Evolutionary conservation across 2,113 vertebrate species (phyloP).

Genomic region (Caranx melampygus): DNA sequence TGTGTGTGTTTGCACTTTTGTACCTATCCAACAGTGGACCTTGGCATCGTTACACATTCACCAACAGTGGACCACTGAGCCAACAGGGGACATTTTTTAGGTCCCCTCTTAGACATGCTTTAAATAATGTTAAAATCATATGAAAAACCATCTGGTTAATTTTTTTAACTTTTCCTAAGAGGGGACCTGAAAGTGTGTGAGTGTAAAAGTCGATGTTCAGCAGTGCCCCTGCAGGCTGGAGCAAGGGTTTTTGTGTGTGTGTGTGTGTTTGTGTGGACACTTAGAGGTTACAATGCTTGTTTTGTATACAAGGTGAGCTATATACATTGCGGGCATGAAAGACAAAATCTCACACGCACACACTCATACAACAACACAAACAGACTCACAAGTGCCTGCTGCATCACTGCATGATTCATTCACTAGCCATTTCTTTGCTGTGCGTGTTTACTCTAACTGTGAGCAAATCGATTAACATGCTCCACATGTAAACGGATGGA

Average conservation of each 20-base stretch:
- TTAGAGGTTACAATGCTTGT: constrained; percentile 15
- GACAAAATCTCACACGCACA: not conserved
- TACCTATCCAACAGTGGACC: no score
- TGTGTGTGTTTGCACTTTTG: not conserved
- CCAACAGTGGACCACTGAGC: no score
- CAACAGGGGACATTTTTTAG: no score
- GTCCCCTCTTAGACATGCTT: no score
- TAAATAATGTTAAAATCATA: no score
- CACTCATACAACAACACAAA: not conserved
- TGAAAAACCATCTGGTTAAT: no score
- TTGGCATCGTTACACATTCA: no score
- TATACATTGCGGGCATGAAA: constrained; percentile 3
- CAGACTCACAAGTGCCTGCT: not conserved
- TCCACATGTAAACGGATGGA: constrained; percentile 59
- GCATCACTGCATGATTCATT: constrained; percentile 49
- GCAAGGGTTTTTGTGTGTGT: not conserved
- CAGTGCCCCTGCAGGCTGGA: no score
- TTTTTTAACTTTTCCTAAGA: no score
- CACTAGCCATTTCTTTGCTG: constrained; percentile 33
- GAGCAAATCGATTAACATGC: constrained; percentile 72
- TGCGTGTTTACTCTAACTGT: constrained; percentile 55
- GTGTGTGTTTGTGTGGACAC: constrained; percentile 5
- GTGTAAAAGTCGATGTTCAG: no score
- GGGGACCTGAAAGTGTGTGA: no score
- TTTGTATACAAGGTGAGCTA: constrained; percentile 24